Evolutionary conservation across 2,797 vertebrate genomes (phyloP).

Genomic region (Remorina albescens): DNA sequence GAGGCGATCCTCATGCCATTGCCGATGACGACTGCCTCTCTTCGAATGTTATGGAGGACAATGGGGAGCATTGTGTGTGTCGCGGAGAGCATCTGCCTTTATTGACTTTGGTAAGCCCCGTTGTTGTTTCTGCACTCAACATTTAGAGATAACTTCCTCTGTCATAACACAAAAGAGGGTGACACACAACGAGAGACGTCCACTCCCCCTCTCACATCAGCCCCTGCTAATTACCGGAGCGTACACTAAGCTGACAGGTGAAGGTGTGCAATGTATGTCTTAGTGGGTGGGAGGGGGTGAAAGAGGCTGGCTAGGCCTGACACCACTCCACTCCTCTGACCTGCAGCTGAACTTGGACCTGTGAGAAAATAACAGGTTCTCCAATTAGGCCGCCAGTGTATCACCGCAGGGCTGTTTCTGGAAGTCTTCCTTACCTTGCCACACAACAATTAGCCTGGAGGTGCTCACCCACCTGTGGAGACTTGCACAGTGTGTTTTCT

Average conservation of each 20-base stretch:
- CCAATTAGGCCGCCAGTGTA: constrained; percentile 76
- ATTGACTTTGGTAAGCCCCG: constrained; percentile 70
- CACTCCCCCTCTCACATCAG: constrained; percentile 40
- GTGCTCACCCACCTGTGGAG: constrained; percentile 69
- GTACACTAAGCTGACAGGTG: constrained; percentile 82
- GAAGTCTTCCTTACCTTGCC: constrained; percentile 64
- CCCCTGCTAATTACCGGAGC: constrained; percentile 72
- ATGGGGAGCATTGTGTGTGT: constrained; percentile 75
- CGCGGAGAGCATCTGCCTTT: constrained; percentile 69
- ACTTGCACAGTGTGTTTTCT: constrained; percentile 65
- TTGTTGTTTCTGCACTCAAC: constrained; percentile 73
- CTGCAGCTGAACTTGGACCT: constrained; percentile 80
- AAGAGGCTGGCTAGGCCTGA: constrained; percentile 34
- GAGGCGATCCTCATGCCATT: constrained; percentile 42
- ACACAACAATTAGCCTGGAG: constrained; percentile 80
- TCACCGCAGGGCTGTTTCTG: constrained; percentile 70
- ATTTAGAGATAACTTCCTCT: constrained; percentile 81
- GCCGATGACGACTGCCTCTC: constrained; percentile 56
- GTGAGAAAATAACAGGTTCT: constrained; percentile 82
- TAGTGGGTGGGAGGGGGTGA: constrained; percentile 32
- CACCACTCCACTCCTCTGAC: constrained; percentile 74
- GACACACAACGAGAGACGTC: constrained; percentile 55
- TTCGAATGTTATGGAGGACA: constrained; percentile 69
- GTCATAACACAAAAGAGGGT: constrained; percentile 71
- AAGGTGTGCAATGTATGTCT: constrained; percentile 74